Base-by-base conservation (phyloP, 2,113 vertebrate species). In the Ageneiosus marmoratus region DNA sequence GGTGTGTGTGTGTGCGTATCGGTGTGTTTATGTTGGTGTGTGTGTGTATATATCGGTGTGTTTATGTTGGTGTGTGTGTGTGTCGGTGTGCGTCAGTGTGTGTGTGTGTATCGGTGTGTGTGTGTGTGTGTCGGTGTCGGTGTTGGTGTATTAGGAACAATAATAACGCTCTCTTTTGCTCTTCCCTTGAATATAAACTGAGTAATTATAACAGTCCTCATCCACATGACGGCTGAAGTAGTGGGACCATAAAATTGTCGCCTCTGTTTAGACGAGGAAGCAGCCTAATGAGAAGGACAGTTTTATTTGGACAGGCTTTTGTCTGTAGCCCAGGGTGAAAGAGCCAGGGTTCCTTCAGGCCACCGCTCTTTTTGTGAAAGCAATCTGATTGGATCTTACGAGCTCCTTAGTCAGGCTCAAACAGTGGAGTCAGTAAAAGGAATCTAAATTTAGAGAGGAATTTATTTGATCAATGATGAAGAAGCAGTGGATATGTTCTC, bases 181-280 rank as follows among this genome's bases (percentile, higher is more conserved):
- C 65, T 56, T 12, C 18, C 24, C 18, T n/a, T 1, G 37, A 84
- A 87, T 84, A 78, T 86, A 76, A 90, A 88, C 51, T 67, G 88
- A 82, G 89, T 94, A 91, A 94, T 94, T 94, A 94, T 94, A 95
- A 89, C 87, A 77, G 89, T 92, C 88, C 87, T 86, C 70, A 88
- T 94, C 88, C 91, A 84, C 90, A 91, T 92, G 93, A 94, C 94
- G 94, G 95, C 91, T 91, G 81, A 93, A 93, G 92, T 94, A 94
- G 93, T 90, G 92, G 89, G 92, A 91, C 93, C 89, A 89, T 98
- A 97, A 97, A 96, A 96, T 96, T 96, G 95, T 96, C 95, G 91
- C 94, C 94, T 95, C 88, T 5, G n/a, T 94, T 95, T 95, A 91
- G 92, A 90, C 90, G 93, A 95, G 94, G 94, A 96, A 95, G 93